Evolutionary conservation across 1,140 invertebrate species (phyloP).

Genomic region (Hyposmocoma kahamanoa): DNA sequence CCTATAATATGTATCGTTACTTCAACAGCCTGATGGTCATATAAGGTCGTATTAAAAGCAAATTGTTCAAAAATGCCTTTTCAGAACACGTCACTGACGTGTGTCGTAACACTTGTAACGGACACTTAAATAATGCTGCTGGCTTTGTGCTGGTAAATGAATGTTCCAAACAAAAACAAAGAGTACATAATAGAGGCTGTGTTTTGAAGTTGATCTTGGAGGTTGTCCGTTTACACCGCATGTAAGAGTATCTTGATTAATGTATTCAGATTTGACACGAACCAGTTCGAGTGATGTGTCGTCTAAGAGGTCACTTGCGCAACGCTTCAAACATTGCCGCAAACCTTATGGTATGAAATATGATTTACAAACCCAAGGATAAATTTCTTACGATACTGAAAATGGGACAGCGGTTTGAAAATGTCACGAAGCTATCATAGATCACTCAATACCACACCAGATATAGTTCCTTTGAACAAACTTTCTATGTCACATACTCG

Average conservation of each 20-base stretch:
- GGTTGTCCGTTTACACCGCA: constrained; percentile 33
- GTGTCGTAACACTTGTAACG: constrained; percentile 57
- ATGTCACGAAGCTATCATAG: too few species aligned
- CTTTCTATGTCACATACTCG: too few species aligned
- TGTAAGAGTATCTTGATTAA: constrained; percentile 43
- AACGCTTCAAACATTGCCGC: constrained; percentile 8
- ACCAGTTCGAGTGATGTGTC: constrained; percentile 9
- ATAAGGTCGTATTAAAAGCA: constrained; percentile 34
- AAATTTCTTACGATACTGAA: too few species aligned
- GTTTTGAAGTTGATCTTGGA: constrained; percentile 51
- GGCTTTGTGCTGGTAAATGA: constrained; percentile 44
- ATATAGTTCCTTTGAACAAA: too few species aligned
- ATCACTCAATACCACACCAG: too few species aligned
- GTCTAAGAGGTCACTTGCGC: constrained; percentile 10
- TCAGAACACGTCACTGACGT: constrained; percentile 51
- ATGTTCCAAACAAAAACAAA: constrained; percentile 55
- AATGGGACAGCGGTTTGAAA: too few species aligned
- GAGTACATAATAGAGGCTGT: constrained; percentile 39
- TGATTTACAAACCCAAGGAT: too few species aligned
- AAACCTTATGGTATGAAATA: not conserved
- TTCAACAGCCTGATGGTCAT: not conserved
- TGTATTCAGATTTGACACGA: constrained; percentile 28
- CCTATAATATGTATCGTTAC: too few species aligned
- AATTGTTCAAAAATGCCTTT: constrained; percentile 34
- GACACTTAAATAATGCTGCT: constrained; percentile 43